Evolutionary conservation across 1,140 invertebrate species (phyloP), one percentile per base, ranked within the genome.

Genomic region (Argopecten irradians): DNA sequence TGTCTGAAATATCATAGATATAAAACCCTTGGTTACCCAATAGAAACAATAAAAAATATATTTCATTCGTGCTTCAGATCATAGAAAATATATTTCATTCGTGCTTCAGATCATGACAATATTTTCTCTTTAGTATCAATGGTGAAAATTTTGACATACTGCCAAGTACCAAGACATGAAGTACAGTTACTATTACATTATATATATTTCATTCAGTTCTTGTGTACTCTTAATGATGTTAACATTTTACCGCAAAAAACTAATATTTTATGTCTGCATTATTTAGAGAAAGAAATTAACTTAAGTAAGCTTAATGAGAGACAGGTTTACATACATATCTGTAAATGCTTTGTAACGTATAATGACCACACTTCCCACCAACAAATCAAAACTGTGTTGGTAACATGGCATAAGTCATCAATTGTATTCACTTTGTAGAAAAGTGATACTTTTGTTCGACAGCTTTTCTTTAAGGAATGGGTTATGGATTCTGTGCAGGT

Each of bases 401-500:
- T 71, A 28, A 28, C 28, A 28, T 28, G 28, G 55, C 55, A 71
- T 71, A n/a, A 28, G 55, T n/a, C n/a, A 71, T 71, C 55, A 71
- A 71, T 71, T 71, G 8, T 71, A 28, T 28, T 71, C 22, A 71
- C 55, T 28, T 71, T 71, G 55, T 71, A 71, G 55, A 71, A 71
- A 71, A 71, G 22, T 71, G 55, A 71, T 71, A 28, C 55, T 71
- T 46, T 71, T 71, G 55, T 71, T 71, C 28, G 55, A 71, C 55
- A 71, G 55, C 28, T n/a, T 71, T 71, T 71, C 55, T 71, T n/a
- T 71, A 16, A 28, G n/a, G 55, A 71, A 71, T 71, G 55, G 28
- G n/a, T 71, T 71, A 71, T 71, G 55, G 55, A 71, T 71, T 46
- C 28, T 71, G 55, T 71, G 55, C 55, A 71, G 55, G 28, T 71